These are phyloP conservation scores for Siniperca scherzeri DNA, from an alignment of 2,797 vertebrate species.

Conservation along the genomic window DNA sequence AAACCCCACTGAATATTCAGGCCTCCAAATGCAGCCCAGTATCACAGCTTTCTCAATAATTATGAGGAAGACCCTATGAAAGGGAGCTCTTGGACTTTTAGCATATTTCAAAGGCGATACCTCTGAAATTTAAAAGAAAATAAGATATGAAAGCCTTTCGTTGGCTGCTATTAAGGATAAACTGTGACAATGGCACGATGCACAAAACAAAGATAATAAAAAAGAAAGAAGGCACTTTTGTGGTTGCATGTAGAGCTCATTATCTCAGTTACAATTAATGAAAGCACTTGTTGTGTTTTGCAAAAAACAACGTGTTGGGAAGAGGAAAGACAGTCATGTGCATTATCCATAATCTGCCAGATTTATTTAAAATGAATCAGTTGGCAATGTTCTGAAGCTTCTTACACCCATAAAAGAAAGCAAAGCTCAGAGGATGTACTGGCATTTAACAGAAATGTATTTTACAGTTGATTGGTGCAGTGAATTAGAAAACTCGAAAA, in stretches of 20 bases:
- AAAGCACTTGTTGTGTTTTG: constrained; percentile 33
- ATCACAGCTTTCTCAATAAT: constrained; percentile 78
- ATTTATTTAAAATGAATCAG: constrained; percentile 75
- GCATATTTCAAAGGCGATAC: constrained; percentile 67
- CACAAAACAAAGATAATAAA: constrained; percentile 42
- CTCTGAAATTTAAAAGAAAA: constrained; percentile 72
- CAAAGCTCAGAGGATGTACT: constrained; percentile 69
- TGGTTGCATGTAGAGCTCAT: constrained; percentile 35
- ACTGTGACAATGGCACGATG: constrained; percentile 52
- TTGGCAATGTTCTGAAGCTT: constrained; percentile 59
- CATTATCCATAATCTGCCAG: constrained; percentile 47
- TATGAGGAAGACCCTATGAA: constrained; percentile 75
- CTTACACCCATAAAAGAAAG: constrained; percentile 41
- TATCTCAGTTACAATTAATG: constrained; percentile 40
- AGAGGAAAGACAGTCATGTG: background rate
- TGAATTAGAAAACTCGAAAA: constrained; percentile 65
- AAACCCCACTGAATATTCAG: constrained; percentile 72
- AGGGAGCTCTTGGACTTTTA: constrained; percentile 70
- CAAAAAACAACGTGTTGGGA: constrained; percentile 12
- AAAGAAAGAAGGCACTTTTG: constrained; percentile 28
- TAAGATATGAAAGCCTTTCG: constrained; percentile 55
- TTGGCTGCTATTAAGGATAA: constrained; percentile 47
- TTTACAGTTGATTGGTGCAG: constrained; percentile 72
- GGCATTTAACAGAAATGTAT: constrained; percentile 72
- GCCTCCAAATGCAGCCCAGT: constrained; percentile 61